Evolutionary conservation across 2,888 invertebrate species (phyloP), one percentile per base, ranked within the genome.

Genomic region (Conchocele bisecta): DNA sequence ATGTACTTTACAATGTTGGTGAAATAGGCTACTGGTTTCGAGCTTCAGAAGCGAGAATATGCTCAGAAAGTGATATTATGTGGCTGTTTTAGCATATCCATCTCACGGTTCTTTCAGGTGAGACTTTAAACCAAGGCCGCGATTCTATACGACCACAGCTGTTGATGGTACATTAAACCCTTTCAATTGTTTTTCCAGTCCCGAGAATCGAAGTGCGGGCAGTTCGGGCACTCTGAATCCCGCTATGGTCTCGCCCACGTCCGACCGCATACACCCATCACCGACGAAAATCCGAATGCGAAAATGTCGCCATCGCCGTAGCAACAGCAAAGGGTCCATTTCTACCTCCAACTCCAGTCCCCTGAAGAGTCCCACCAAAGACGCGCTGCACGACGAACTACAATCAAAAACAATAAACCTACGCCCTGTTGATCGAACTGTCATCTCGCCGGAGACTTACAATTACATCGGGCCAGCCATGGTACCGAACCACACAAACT

Each of bases 271-370:
- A 35, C 82, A 85, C 64, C 86, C 85, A 26, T 87, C 88, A 29
- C 88, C 89, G 7, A 85, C 86, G 58, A 86, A 87, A 77, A 79
- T 86, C 69, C 75, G 87, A 50, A 86, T 86, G 53, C 83, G 90
- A 33, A 90, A 90, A 64, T 86, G 83, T 15, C 85, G 91, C 13
- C 91, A 90, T 77, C 86, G 90, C 31, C 87, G 91, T 46, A 88
- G 82, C 74, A 88, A 89, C 79, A 90, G 89, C 73, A 88, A 89
- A 44, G 90, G 89, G 37, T 85, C 87, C 15, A 76, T 84, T 56
- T 85, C 83, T 67, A 84, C 84, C 67, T 79, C 84, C 50, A 81
- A 75, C 51, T 78, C 79, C 22, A 83, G 84, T 67, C 87, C 87
- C 5, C 75, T 82, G 42, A 87, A 84, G 72, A 84, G 85, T 66